Evolutionary conservation across 1,140 invertebrate species (phyloP).

Genomic region (Heliconius melpomene): DNA sequence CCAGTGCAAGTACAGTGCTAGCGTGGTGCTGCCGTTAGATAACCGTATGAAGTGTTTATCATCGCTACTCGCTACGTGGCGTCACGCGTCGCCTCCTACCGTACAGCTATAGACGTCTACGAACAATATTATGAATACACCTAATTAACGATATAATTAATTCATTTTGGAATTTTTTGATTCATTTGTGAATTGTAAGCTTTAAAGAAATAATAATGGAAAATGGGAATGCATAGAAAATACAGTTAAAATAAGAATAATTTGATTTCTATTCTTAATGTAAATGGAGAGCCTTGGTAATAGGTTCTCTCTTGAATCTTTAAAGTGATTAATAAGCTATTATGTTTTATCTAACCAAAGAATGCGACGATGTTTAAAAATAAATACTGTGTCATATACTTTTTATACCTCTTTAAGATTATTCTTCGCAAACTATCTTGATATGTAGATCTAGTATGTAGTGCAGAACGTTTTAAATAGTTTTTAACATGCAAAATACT

Average conservation of each 20-base stretch:
- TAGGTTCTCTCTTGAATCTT: no score
- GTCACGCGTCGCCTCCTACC: constrained; percentile 25
- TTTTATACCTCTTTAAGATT: neutral
- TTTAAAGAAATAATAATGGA: no score
- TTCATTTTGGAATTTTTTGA: no score
- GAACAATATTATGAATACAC: neutral
- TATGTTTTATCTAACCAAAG: no score
- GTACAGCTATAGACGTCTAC: neutral
- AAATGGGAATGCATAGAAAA: no score
- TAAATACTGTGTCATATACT: neutral
- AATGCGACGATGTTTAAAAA: neutral
- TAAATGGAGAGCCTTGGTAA: no score
- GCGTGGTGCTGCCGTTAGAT: constrained; percentile 25
- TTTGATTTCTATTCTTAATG: no score
- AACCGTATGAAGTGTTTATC: constrained; percentile 31
- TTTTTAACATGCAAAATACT: constrained; percentile 10
- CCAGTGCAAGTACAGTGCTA: constrained; percentile 15
- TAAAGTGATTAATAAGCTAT: no score
- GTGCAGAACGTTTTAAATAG: neutral
- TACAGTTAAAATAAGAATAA: no score
- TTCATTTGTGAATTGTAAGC: no score
- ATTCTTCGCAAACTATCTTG: neutral
- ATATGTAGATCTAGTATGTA: constrained; percentile 1
- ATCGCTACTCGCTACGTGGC: constrained; percentile 16
- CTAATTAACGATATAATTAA: no score